Conservation (phyloP, 2,888 invertebrate genomes). For the Nesidiocoris tenuis region DNA sequence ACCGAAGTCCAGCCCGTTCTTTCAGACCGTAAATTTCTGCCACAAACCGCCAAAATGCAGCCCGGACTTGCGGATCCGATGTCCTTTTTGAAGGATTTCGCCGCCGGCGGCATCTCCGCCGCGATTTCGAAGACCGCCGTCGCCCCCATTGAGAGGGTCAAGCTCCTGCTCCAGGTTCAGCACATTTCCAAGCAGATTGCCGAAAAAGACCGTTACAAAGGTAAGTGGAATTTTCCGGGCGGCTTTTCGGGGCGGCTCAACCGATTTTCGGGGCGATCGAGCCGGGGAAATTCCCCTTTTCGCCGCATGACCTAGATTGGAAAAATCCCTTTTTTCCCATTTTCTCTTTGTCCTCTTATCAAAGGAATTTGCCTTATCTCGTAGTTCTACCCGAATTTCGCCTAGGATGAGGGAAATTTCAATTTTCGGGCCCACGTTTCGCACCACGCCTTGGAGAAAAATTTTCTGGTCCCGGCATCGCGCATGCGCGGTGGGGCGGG, state of each 20-base stretch:
- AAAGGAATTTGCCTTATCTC: background rate
- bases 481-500: slow-evolving; percentile 28
- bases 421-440: background rate
- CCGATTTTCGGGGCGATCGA: no score
- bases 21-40: background rate
- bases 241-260: no score
- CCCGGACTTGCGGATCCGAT: slow-evolving; percentile 68
- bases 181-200: slow-evolving; percentile 88
- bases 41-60: slow-evolving; percentile 52
- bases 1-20: background rate
- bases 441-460: slow-evolving; percentile 26
- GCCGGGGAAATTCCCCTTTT: no score
- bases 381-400: no score
- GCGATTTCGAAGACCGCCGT: slow-evolving; percentile 92
- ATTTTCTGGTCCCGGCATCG: background rate
- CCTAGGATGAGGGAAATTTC: background rate
- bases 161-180: slow-evolving; percentile 90
- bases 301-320: slow-evolving; percentile 33
- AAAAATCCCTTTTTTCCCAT: background rate
- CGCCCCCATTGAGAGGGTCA: slow-evolving; percentile 93
- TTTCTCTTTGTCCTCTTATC: no score
- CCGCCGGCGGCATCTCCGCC: slow-evolving; percentile 88
- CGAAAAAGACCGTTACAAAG: slow-evolving; percentile 86
- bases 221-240: slow-evolving; percentile 60
- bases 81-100: slow-evolving; percentile 84